Evolutionary conservation across 2,113 vertebrate genomes (phyloP).

Genomic region (Leptodactylus fuscus): DNA sequence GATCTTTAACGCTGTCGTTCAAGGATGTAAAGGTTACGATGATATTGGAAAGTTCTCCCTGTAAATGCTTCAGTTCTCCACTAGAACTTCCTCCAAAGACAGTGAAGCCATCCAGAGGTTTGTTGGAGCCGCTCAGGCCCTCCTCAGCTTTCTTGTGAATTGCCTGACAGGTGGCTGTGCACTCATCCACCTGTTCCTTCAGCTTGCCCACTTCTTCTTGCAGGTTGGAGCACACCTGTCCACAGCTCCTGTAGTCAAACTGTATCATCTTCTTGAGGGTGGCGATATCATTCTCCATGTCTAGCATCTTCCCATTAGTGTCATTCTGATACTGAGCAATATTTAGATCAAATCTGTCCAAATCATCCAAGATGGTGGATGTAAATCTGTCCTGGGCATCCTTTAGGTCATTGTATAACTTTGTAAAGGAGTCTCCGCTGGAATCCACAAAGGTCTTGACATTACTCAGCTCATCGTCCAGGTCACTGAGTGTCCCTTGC

Average conservation of each 20-base stretch:
- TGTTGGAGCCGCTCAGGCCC: constrained; percentile 69
- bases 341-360: constrained; percentile 70
- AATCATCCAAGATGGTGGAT: constrained; percentile 58
- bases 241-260: constrained; percentile 73
- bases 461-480: constrained; percentile 71
- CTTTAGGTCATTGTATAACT: constrained; percentile 69
- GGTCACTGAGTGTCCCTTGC: constrained; percentile 69
- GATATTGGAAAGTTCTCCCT: constrained; percentile 79
- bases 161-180: constrained; percentile 65
- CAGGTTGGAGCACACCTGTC: constrained; percentile 79
- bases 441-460: constrained; percentile 69
- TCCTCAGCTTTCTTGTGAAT: constrained; percentile 64
- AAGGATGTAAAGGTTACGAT: constrained; percentile 79
- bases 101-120: constrained; percentile 79
- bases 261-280: constrained; percentile 67
- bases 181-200: constrained; percentile 79
- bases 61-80: constrained; percentile 80
- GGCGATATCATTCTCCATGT: constrained; percentile 71
- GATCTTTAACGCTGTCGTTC: constrained; percentile 81
- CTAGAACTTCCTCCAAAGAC: constrained; percentile 73
- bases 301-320: constrained; percentile 71
- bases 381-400: constrained; percentile 69
- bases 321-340: constrained; percentile 72
- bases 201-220: constrained; percentile 81
- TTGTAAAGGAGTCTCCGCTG: constrained; percentile 70